phyloP scores from a whole-genome alignment of 2,113 vertebrate genomes.

The Hyla sarda region DNA sequence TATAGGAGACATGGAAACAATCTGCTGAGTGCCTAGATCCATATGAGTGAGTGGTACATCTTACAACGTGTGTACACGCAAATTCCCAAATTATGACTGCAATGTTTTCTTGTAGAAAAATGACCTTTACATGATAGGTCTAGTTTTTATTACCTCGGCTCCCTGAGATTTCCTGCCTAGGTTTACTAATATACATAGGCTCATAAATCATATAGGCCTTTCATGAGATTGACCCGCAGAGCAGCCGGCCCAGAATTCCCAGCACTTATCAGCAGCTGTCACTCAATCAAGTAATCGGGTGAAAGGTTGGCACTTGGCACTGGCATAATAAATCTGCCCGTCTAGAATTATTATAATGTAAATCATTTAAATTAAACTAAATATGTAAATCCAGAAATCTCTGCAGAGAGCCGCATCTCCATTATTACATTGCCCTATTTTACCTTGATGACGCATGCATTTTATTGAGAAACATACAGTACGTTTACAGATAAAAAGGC shows the following conservation, averaged over 20 bases:
- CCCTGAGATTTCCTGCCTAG: constrained; percentile 3
- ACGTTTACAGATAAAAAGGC: not conserved
- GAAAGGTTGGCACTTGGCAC: constrained; percentile 32
- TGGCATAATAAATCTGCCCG: constrained; percentile 31
- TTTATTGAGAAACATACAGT: too few relatives aligned
- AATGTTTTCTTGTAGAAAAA: constrained; percentile 11
- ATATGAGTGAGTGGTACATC: not conserved
- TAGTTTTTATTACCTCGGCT: constrained; percentile 11
- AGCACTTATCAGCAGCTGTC: constrained; percentile 16
- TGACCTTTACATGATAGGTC: constrained; percentile 37
- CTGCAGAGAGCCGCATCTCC: not conserved
- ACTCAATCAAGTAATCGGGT: constrained; percentile 39
- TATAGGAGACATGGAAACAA: not conserved
- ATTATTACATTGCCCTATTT: not conserved
- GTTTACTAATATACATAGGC: not conserved
- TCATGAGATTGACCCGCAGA: constrained; percentile 23
- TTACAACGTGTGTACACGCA: not conserved
- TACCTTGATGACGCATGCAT: not conserved
- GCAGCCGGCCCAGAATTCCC: not conserved
- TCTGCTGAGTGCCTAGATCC: not conserved
- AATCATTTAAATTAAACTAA: not conserved
- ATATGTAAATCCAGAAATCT: not conserved
- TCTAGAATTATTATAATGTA: not conserved
- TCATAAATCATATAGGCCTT: constrained; percentile 42
- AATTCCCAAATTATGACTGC: not conserved